Evolutionary conservation across 2,888 invertebrate genomes (phyloP).

Genomic region (Zhuqinia jingwanae): DNA sequence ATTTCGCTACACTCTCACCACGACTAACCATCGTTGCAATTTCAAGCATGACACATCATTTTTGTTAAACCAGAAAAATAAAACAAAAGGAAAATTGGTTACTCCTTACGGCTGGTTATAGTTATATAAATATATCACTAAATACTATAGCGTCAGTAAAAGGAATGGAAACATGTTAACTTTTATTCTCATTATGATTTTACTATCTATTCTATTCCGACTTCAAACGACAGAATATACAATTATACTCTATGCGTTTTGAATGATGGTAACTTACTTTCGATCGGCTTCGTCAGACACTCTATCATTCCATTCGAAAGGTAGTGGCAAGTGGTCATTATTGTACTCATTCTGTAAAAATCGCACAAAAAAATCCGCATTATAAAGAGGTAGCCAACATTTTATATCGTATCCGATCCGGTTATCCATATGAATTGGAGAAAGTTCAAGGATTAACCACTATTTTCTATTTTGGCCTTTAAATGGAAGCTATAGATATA

Average conservation of each 20-base stretch:
- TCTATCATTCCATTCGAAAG: conserved; percentile 78
- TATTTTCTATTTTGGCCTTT: no score
- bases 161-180: neutral
- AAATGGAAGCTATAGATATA: no score
- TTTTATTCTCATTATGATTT: neutral
- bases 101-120: no score
- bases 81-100: neutral
- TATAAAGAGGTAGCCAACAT: no score
- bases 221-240: no score
- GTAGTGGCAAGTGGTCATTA: conserved; percentile 76
- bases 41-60: conserved; percentile 12
- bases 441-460: conserved; percentile 9
- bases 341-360: conserved; percentile 62
- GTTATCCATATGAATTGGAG: neutral
- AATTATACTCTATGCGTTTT: neutral
- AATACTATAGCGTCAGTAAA: neutral
- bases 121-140: no score
- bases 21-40: neutral
- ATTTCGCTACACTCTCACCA: no score
- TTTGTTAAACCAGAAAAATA: neutral
- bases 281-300: conserved; percentile 74
- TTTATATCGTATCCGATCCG: no score
- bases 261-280: conserved; percentile 73
- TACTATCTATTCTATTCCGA: no score
- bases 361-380: neutral